phyloP scores from a whole-genome alignment of 2,797 vertebrate species.

The Tamandua tetradactyla region DNA sequence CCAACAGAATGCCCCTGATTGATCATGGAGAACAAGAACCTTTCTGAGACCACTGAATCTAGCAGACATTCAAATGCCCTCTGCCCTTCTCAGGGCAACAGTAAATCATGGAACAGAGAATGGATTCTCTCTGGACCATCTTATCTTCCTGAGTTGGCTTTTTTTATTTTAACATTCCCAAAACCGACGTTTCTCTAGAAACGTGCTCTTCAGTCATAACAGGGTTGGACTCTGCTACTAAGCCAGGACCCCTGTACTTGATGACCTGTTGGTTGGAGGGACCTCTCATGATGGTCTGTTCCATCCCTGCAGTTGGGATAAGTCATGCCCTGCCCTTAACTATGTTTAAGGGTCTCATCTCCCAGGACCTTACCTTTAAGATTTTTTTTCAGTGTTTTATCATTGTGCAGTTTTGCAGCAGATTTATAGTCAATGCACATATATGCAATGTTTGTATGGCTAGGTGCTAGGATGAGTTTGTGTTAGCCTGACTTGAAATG shows the following conservation, averaged over 20 bases:
- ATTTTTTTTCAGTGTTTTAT: neutral
- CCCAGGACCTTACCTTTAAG: neutral
- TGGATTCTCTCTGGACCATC: neutral
- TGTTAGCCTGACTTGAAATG: constrained; percentile 18
- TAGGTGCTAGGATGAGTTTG: neutral
- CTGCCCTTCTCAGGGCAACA: neutral
- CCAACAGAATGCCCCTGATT: too few species aligned
- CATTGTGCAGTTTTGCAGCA: neutral
- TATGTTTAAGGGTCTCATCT: neutral
- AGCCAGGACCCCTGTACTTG: neutral
- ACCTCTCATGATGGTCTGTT: neutral
- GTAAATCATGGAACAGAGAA: neutral
- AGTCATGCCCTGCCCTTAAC: neutral
- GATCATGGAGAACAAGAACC: neutral
- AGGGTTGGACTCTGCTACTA: neutral
- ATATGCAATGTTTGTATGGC: neutral
- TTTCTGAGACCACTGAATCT: neutral
- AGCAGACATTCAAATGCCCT: neutral
- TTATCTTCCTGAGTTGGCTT: neutral
- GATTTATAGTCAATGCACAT: neutral
- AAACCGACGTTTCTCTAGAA: neutral
- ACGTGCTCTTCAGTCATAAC: neutral
- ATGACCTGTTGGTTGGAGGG: neutral
- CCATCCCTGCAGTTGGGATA: neutral
- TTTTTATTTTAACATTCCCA: neutral